Percentiles rank a stretch among this genome's conserved stretches.
These are phyloP conservation scores for Catamblyrhynchus diadema DNA, from an alignment of 2,797 vertebrate species.

Conservation along the genomic window DNA sequence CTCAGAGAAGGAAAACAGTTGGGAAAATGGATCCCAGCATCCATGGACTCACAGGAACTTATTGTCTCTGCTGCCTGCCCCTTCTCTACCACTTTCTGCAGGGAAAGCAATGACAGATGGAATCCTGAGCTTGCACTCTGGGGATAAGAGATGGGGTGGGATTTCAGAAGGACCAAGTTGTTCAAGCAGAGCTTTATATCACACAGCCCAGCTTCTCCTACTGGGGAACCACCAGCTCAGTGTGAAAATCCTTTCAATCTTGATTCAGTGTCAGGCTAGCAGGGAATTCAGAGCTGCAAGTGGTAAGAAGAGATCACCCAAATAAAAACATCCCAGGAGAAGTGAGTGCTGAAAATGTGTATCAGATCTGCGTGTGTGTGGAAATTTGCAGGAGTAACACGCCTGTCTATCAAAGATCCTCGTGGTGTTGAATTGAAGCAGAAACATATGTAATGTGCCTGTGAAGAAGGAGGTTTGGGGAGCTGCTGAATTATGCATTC, in stretches of 20 bases:
- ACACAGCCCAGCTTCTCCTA: background rate
- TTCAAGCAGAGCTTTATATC: background rate
- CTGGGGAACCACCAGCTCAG: background rate
- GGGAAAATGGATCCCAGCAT: background rate
- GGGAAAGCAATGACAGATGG: background rate
- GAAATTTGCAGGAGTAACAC: background rate
- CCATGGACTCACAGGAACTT: background rate
- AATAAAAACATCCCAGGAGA: background rate
- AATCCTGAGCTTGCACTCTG: background rate
- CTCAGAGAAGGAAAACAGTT: background rate
- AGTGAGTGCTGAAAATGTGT: background rate
- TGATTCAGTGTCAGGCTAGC: background rate
- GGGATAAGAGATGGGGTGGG: background rate
- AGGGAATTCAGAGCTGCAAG: background rate
- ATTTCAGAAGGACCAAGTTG: background rate
- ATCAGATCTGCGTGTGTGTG: background rate
- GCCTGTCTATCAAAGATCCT: constrained; percentile 12
- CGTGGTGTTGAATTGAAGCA: background rate
- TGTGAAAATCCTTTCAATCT: background rate
- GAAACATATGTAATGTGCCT: background rate
- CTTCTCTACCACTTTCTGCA: background rate
- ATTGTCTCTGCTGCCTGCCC: background rate
- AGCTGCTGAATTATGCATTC: constrained; percentile 21
- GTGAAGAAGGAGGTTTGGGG: background rate
- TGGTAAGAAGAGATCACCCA: background rate